Conservation (phyloP, 2,797 vertebrate genomes). For the Carcharodon carcharias region DNA sequence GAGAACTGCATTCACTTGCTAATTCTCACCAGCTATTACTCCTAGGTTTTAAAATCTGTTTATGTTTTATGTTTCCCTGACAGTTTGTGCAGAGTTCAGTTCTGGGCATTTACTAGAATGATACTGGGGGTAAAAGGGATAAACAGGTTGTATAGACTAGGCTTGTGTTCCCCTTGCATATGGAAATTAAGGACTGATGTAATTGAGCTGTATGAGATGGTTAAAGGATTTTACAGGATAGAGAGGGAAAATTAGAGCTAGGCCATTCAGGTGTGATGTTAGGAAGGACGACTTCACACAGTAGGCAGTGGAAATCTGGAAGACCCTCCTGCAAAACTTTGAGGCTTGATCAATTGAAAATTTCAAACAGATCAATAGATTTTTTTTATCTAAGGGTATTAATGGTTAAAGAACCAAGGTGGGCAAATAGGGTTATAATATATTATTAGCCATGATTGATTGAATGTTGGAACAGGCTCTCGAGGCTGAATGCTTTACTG, state of each 20-base stretch:
- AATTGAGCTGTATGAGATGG: too few relatives aligned
- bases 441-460: background rate
- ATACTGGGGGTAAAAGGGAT: background rate
- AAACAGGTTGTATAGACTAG: background rate
- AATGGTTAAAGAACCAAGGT: background rate
- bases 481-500: background rate
- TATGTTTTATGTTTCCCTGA: background rate
- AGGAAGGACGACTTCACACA: too few relatives aligned
- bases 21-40: background rate
- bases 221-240: too few relatives aligned
- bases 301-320: too few relatives aligned
- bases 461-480: background rate
- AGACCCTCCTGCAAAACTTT: too few relatives aligned
- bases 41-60: background rate
- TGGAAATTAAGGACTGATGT: too few relatives aligned
- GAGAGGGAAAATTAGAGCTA: too few relatives aligned
- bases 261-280: too few relatives aligned
- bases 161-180: background rate
- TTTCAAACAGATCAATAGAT: background rate
- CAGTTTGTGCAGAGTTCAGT: background rate
- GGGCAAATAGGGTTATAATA: background rate
- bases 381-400: background rate
- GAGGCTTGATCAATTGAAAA: too few relatives aligned
- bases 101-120: background rate
- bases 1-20: background rate